Conservation (phyloP, 2,888 invertebrate genomes). For the Amiota communis region DNA sequence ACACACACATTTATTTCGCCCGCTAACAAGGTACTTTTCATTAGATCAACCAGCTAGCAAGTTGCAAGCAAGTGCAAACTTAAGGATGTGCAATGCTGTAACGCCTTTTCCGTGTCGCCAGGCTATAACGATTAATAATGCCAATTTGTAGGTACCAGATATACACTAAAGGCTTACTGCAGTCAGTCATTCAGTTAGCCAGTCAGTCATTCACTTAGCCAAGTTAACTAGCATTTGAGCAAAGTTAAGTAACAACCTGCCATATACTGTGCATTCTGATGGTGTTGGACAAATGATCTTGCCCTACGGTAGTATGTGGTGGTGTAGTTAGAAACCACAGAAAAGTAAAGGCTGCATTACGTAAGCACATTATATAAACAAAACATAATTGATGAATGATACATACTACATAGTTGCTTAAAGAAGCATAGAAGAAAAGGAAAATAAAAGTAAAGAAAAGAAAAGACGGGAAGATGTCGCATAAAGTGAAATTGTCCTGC, state of each 20-base stretch:
- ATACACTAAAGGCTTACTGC: no score
- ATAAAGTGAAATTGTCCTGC: constrained; percentile 22
- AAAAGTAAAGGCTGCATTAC: neutral
- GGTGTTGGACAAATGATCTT: neutral
- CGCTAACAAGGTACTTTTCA: no score
- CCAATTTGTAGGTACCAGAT: constrained; percentile 11
- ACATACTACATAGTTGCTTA: no score
- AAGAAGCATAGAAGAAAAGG: no score
- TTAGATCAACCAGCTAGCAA: neutral
- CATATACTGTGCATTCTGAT: neutral
- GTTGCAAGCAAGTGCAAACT: constrained; percentile 15
- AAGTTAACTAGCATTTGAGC: no score
- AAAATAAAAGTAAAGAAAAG: no score
- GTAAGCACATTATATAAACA: constrained; percentile 13
- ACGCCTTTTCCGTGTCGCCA: constrained; percentile 24
- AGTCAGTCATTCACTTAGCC: neutral
- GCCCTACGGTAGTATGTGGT: no score
- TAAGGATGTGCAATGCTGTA: constrained; percentile 14
- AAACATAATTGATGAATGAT: constrained; percentile 1
- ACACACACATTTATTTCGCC: no score
- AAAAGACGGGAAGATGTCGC: constrained; percentile 10
- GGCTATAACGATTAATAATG: constrained; percentile 25
- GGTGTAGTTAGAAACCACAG: no score
- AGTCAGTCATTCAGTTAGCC: neutral
- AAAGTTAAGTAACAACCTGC: no score